Conservation (phyloP, 2,888 invertebrate species). For the Toxonevra muliebris region DNA sequence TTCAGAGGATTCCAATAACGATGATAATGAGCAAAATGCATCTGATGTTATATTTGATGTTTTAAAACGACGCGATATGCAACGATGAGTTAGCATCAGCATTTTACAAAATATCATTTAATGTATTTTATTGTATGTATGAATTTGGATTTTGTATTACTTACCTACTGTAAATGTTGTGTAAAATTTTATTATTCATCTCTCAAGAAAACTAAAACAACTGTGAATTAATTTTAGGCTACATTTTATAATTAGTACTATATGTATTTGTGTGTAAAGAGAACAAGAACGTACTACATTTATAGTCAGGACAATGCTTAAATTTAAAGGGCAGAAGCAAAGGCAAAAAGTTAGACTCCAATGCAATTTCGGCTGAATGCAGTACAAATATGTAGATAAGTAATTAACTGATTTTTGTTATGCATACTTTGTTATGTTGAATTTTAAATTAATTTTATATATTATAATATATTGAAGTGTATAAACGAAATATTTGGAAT, state of each 20-base stretch:
- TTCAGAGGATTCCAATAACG: slow-evolving; percentile 60
- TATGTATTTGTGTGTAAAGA: no score
- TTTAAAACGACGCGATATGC: slow-evolving; percentile 67
- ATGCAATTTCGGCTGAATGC: not conserved
- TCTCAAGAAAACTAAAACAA: no score
- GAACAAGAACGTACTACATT: no score
- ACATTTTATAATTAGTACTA: not conserved
- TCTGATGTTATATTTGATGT: slow-evolving; percentile 69
- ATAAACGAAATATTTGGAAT: no score
- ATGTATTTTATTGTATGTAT: slow-evolving; percentile 2
- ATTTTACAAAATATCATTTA: slow-evolving; percentile 16
- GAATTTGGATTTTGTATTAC: slow-evolving; percentile 11
- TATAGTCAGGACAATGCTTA: no score
- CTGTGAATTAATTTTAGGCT: no score
- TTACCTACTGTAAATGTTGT: slow-evolving; percentile 27
- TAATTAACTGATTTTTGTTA: no score
- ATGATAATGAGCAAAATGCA: slow-evolving; percentile 65
- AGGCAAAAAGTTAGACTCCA: no score
- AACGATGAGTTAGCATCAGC: slow-evolving; percentile 49
- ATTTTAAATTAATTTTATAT: no score
- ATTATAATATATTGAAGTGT: no score
- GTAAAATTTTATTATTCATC: slow-evolving; percentile 3
- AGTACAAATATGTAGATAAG: not conserved
- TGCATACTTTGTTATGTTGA: no score
- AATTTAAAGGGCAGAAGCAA: not conserved